Conservation (phyloP, 53 echinoderm and acorn worm species). For the Henricia sp. region DNA sequence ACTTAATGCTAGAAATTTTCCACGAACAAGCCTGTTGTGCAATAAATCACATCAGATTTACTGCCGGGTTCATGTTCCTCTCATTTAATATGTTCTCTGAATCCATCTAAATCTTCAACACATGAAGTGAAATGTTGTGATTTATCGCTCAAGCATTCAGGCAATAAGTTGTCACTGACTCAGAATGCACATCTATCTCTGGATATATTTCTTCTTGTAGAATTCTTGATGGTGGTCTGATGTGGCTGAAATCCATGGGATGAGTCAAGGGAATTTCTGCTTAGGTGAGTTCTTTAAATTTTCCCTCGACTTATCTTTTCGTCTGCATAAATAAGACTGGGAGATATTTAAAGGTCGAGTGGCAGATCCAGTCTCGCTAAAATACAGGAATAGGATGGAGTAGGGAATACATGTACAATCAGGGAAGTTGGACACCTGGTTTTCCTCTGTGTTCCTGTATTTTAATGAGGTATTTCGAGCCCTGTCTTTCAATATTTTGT, state of each 20-base stretch:
- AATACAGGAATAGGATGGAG: neutral
- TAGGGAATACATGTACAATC: too few species aligned
- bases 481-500: too few species aligned
- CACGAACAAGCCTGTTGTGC: neutral
- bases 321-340: constrained; percentile 2
- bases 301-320: neutral
- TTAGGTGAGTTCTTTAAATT: constrained; percentile 3
- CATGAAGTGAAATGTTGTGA: neutral
- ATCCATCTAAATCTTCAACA: neutral
- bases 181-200: neutral
- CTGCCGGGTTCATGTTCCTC: neutral
- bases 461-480: too few species aligned
- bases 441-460: too few species aligned
- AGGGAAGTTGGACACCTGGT: too few species aligned
- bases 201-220: neutral
- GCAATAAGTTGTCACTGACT: neutral
- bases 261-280: constrained; percentile 49
- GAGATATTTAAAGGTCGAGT: constrained; percentile 10
- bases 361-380: too few species aligned
- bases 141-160: neutral
- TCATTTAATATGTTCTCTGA: neutral
- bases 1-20: too few species aligned
- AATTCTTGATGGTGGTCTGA: constrained; percentile 30
- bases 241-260: neutral
- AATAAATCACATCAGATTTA: neutral